Percentiles rank a stretch among this genome's conserved stretches.
Conservation (phyloP, 2,113 vertebrate genomes). For the Halcyon malimbica region DNA sequence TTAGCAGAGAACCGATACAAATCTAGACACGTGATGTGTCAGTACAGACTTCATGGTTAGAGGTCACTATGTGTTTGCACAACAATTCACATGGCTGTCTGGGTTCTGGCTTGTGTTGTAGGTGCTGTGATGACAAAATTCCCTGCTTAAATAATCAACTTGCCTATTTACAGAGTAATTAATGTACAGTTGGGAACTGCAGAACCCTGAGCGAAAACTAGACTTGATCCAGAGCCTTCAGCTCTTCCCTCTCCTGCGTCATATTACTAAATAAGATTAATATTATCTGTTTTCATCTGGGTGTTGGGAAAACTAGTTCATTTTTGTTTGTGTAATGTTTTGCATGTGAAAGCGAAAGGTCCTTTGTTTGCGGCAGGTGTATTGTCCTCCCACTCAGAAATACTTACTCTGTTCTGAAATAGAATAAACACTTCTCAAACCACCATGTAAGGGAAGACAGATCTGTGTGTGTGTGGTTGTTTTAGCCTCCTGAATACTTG, state of each 20-base stretch:
- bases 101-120: background rate
- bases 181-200: background rate
- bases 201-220: background rate
- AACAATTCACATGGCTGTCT: background rate
- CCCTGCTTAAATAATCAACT: background rate
- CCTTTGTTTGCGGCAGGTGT: background rate
- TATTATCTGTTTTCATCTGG: background rate
- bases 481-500: background rate
- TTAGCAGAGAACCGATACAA: background rate
- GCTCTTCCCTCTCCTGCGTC: background rate
- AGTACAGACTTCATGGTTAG: background rate
- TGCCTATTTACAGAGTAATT: background rate
- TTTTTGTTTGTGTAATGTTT: background rate
- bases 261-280: background rate
- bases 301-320: background rate
- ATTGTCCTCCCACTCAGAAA: background rate
- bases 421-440: background rate
- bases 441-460: background rate
- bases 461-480: background rate
- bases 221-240: background rate
- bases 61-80: background rate
- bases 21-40: background rate
- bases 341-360: background rate
- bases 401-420: background rate
- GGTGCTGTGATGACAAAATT: background rate